Evolutionary conservation across 2,888 invertebrate species (phyloP).

Genomic region (Protula sp.): DNA sequence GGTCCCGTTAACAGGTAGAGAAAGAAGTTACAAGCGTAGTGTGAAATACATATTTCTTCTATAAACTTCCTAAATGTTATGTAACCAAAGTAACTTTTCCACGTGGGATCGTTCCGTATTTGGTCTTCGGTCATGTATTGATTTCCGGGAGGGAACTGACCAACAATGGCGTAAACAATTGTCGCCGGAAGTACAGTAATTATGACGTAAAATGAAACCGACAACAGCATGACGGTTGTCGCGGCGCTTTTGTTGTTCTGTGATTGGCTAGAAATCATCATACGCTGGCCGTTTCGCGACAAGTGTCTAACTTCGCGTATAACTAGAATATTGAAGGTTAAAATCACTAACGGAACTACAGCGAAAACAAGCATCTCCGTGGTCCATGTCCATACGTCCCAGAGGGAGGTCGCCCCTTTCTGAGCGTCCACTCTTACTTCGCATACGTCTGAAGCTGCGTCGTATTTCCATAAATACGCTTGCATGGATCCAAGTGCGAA

Average conservation of each 20-base stretch:
- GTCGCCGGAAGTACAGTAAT: slow-evolving; percentile 50
- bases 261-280: background rate
- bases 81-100: slow-evolving; percentile 30
- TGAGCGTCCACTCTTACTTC: slow-evolving; percentile 25
- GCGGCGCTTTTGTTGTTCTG: slow-evolving; percentile 20
- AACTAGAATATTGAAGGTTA: slow-evolving; percentile 48
- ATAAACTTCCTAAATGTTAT: slow-evolving; percentile 33
- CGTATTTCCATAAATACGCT: slow-evolving; percentile 46
- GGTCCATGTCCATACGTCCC: slow-evolving; percentile 43
- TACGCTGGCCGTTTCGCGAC: background rate
- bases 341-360: slow-evolving; percentile 40
- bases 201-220: slow-evolving; percentile 52
- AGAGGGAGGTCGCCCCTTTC: slow-evolving; percentile 27
- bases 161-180: slow-evolving; percentile 41
- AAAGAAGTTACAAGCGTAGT: slow-evolving; percentile 43
- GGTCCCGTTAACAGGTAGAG: slow-evolving; percentile 38
- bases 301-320: slow-evolving; percentile 38
- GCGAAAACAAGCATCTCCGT: slow-evolving; percentile 45
- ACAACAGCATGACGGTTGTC: slow-evolving; percentile 48
- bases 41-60: slow-evolving; percentile 40
- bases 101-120: slow-evolving; percentile 29
- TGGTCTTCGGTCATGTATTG: slow-evolving; percentile 27
- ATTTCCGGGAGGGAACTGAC: slow-evolving; percentile 33
- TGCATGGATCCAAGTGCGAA: slow-evolving; percentile 34
- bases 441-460: slow-evolving; percentile 30